phyloP scores from a whole-genome alignment of 2,797 vertebrate species.

The Macropus fuliginosus region DNA sequence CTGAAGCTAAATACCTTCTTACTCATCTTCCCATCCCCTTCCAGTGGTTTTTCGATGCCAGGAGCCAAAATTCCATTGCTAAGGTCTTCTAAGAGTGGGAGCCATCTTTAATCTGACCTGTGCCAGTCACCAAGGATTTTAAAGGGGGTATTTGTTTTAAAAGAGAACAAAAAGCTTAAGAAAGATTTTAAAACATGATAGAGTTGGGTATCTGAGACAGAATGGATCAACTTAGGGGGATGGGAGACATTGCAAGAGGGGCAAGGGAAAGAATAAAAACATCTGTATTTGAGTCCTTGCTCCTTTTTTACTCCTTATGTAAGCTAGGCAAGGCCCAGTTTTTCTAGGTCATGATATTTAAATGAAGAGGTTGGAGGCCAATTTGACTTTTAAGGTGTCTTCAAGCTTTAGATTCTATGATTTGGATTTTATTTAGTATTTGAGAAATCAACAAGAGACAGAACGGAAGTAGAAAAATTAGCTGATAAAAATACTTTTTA shows the following conservation, averaged over 20 bases:
- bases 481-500: background rate
- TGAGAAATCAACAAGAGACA: background rate
- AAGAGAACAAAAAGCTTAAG: background rate
- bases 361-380: background rate
- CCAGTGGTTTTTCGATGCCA: background rate
- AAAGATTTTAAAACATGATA: background rate
- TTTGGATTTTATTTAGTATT: background rate
- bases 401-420: background rate
- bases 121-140: background rate
- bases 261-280: background rate
- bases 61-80: background rate
- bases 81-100: background rate
- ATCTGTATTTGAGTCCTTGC: background rate
- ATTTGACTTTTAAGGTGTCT: background rate
- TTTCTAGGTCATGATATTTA: background rate
- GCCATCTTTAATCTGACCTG: background rate
- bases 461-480: background rate
- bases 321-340: background rate
- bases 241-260: background rate
- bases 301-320: background rate
- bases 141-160: background rate
- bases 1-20: background rate
- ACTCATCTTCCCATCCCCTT: background rate
- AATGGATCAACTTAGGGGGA: background rate
- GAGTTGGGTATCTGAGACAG: background rate